Percentiles rank a stretch among this genome's conserved stretches.
phyloP scores from a whole-genome alignment of 2,797 vertebrate species.

The Myiotriccus ornatus region DNA sequence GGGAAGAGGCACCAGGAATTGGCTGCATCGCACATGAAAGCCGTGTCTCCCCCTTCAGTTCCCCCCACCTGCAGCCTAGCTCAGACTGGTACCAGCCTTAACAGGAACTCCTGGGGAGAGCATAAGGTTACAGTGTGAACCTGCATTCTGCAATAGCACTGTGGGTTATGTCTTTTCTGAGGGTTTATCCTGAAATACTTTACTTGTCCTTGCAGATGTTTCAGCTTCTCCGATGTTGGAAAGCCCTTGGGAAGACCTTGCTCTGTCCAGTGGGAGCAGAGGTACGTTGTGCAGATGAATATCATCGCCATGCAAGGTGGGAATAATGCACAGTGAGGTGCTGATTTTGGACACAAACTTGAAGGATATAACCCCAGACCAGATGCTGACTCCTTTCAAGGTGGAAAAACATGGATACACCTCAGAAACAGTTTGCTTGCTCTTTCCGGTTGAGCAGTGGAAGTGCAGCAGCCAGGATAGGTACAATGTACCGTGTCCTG shows the following conservation, averaged over 20 bases:
- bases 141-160: background rate
- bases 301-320: background rate
- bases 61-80: background rate
- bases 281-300: fast-evolving
- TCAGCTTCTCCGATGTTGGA: background rate
- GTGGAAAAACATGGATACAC: background rate
- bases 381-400: background rate
- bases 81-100: fast-evolving
- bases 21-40: fast-evolving
- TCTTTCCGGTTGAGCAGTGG: background rate
- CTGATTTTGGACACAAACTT: background rate
- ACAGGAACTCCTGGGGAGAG: background rate
- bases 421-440: background rate
- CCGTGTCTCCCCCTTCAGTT: fast-evolving
- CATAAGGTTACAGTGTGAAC: fast-evolving
- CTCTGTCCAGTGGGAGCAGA: fast-evolving
- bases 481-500: fast-evolving
- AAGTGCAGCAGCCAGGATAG: background rate
- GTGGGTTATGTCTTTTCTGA: background rate
- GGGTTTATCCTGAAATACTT: background rate
- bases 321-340: background rate
- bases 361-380: background rate
- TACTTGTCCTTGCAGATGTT: background rate
- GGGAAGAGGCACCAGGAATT: background rate
- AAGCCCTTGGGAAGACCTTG: background rate